Conservation (phyloP, 2,797 vertebrate species). For the Helarctos malayanus region DNA sequence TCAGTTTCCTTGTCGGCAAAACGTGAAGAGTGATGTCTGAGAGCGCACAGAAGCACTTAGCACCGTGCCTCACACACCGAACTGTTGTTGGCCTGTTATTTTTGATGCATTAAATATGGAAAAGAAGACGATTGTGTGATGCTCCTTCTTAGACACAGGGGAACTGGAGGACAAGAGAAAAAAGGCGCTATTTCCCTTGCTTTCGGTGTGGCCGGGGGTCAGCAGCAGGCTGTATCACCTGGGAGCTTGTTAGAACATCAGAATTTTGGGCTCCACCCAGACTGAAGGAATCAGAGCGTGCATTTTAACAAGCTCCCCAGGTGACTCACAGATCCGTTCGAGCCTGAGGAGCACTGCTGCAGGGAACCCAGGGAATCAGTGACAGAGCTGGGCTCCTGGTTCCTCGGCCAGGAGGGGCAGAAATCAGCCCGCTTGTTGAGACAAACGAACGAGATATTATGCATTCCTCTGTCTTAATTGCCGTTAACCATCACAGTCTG, state of each 20-base stretch:
- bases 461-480: slow-evolving; percentile 52
- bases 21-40: background rate
- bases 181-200: background rate
- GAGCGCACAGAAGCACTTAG: background rate
- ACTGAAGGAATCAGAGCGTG: background rate
- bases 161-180: rapidly evolving
- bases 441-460: background rate
- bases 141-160: background rate
- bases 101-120: background rate
- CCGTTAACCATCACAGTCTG: background rate
- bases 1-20: background rate
- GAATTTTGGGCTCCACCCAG: background rate
- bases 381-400: background rate
- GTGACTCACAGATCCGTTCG: background rate
- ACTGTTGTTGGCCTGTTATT: background rate
- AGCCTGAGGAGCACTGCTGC: background rate
- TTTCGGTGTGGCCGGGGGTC: background rate
- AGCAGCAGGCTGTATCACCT: background rate
- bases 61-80: background rate
- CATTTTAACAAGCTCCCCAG: slow-evolving; percentile 39
- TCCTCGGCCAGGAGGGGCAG: background rate
- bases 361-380: background rate
- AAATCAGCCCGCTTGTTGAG: slow-evolving; percentile 35
- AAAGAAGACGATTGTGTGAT: background rate
- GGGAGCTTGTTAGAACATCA: slow-evolving; percentile 60